Base-by-base conservation (phyloP, 2,888 invertebrate species). In the Agrotis clavis region DNA sequence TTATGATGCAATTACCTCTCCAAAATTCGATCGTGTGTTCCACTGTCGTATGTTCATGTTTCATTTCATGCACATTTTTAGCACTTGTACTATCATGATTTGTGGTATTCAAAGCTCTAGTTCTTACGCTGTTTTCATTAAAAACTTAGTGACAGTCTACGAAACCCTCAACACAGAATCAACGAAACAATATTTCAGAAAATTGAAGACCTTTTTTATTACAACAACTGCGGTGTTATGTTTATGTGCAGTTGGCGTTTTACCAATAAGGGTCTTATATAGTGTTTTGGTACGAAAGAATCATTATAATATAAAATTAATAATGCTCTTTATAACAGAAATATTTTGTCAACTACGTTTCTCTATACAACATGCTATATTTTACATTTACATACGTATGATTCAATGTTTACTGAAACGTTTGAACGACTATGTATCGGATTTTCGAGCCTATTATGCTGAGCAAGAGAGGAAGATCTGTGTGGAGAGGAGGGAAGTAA, bases 281-380 rank as follows among this genome's bases (percentile, higher is more conserved):
- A n/a, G 5, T 16, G 11, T 0, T 7, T 0, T 45, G 0, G 0
- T n/a, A 1, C 4, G 1, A 2, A 57, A 21, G 0, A 1, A 18
- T 7, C 0, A n/a, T 19, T 14, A 3, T 9, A 11, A 19, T 4
- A 2, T 1, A 0, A 4, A 9, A 3, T 9, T 2, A 0, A 1
- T 47, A n/a, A 0, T 64, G 2, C 2, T 25, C 7, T 13, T 18
- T 4, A 0, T 1, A n/a, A 1, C 16, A 3, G 57, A 57, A 30
- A 4, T 45, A 16, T 16, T 50, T 6, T n/a, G 25, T 11, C 64
- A 72, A 35, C 13, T 57, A 14, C 74, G 74, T 45, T 74, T 74
- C 47, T 30, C 21, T 16, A 30, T 73, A 11, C 47, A 65, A 25
- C 69, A 69, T 47, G 21, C 50, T 59, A 51, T 65, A 35, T 74